phyloP scores from a whole-genome alignment of 1,140 invertebrate genomes.

The Euura lappo region DNA sequence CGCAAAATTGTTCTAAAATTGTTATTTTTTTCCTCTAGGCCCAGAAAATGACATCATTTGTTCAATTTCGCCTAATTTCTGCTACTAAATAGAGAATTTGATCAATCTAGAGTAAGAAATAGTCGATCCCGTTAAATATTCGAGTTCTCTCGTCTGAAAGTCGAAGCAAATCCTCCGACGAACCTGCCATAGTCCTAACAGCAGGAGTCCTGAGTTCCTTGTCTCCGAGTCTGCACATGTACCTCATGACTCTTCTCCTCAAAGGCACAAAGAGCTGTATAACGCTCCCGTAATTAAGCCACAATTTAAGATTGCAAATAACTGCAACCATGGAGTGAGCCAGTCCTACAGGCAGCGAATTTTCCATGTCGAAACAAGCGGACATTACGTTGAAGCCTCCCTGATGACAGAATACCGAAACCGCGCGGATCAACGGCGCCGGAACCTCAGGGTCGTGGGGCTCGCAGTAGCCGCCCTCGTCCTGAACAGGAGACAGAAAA shows the following conservation, averaged over 20 bases:
- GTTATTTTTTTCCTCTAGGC: too few relatives aligned
- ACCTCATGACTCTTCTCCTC: slow-evolving; percentile 83
- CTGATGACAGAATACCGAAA: slow-evolving; percentile 89
- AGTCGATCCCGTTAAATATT: too few relatives aligned
- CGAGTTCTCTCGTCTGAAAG: too few relatives aligned
- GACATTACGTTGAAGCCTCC: slow-evolving; percentile 87
- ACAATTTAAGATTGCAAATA: slow-evolving; percentile 91
- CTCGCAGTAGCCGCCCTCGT: slow-evolving; percentile 77
- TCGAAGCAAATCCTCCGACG: background rate
- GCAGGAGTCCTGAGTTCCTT: slow-evolving; percentile 86
- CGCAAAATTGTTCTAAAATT: too few relatives aligned
- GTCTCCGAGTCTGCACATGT: slow-evolving; percentile 92
- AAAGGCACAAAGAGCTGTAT: slow-evolving; percentile 87
- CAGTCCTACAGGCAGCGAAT: slow-evolving; percentile 80
- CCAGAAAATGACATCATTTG: too few relatives aligned
- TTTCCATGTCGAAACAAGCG: slow-evolving; percentile 81
- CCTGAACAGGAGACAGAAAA: slow-evolving; percentile 33
- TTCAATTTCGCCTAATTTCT: too few relatives aligned
- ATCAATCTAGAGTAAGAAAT: too few relatives aligned
- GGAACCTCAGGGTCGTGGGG: slow-evolving; percentile 92
- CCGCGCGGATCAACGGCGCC: slow-evolving; percentile 85
- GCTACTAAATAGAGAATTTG: too few relatives aligned
- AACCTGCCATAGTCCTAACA: slow-evolving; percentile 89
- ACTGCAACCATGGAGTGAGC: slow-evolving; percentile 90
- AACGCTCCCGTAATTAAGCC: slow-evolving; percentile 90